These are phyloP conservation scores for Apis dorsata DNA, from an alignment of 1,140 invertebrate genomes.

Conservation along the genomic window DNA sequence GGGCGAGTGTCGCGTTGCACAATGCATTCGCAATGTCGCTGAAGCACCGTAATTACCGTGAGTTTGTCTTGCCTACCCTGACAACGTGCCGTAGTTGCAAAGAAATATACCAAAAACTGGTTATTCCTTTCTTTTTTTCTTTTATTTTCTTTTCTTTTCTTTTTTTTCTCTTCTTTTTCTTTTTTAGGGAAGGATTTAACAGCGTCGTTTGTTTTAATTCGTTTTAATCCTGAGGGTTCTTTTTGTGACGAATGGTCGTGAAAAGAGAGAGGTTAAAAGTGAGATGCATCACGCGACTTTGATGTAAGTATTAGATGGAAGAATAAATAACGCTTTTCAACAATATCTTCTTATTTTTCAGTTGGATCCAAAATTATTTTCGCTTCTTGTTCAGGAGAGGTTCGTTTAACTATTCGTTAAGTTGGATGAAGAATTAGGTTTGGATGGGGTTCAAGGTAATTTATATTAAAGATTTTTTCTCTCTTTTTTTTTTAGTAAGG, in stretches of 20 bases:
- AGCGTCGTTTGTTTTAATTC: background rate
- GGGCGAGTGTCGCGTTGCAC: constrained; percentile 30
- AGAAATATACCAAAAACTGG: background rate
- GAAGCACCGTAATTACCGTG: constrained; percentile 41
- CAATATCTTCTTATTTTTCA: too few relatives aligned
- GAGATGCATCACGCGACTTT: too few relatives aligned
- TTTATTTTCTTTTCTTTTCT: background rate
- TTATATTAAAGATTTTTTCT: too few relatives aligned
- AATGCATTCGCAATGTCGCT: constrained; percentile 40
- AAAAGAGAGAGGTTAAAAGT: background rate
- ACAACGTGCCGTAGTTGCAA: background rate
- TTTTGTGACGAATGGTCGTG: background rate
- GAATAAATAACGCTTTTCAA: too few relatives aligned
- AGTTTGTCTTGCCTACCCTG: constrained; percentile 28
- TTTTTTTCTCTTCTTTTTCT: background rate
- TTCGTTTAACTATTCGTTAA: too few relatives aligned
- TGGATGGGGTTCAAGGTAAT: too few relatives aligned
- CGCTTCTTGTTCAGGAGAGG: too few relatives aligned
- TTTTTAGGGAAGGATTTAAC: too few relatives aligned
- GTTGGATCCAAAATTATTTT: too few relatives aligned
- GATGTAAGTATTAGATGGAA: too few relatives aligned
- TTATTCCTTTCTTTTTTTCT: background rate
- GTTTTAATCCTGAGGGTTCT: background rate
- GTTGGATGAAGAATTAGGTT: too few relatives aligned
- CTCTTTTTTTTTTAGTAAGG: too few relatives aligned